Base-by-base conservation (phyloP, 2,113 vertebrate species). In the Saguinus imperator region DNA sequence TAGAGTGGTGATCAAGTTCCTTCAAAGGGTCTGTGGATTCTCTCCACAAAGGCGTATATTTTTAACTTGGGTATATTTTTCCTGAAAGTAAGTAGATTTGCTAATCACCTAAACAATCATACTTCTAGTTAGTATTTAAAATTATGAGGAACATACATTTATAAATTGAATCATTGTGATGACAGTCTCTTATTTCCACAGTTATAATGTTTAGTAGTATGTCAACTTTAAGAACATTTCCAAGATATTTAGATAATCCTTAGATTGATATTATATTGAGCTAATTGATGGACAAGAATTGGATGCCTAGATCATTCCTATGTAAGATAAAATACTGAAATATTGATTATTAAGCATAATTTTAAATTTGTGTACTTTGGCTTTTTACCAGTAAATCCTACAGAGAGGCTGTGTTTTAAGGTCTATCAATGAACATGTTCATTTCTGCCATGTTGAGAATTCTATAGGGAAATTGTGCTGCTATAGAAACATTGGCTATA, bases 151-250 rank as follows among this genome's bases (percentile, higher is more conserved):
- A 27, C 5, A 84, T 66, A 76, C 68, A 66, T 72, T 50, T 77
- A 79, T 91, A 92, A 95, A 52, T 16, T 45, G 20, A 96, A 55
- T n/a, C 82, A 85, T 88, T 91, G 20, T 11, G 68, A 7, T 80
- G 50, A 94, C 8, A 45, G 35, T 58, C 6, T 45, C 79, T 83
- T 61, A 48, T 91, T 70, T 87, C 20, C 8, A 52, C 3, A 52
- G 4, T 88, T 66, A 72, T 83, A 50, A 80, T 20, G 5, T 92
- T 87, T 68, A 94, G 48, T 58, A 43, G 4, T 86, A 66, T 75
- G 27, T 82, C 66, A 82, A 12, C 32, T 57, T 89, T 6, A 82
- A 57, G 14, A 68, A 8, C 86, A 83, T 87, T 84, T 91, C 50
- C 32, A 84, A 91, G 52, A 68, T 76, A 16, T 68, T 83, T 90